phyloP scores from a whole-genome alignment of 2,797 vertebrate genomes.

The Anolis apletophallus region DNA sequence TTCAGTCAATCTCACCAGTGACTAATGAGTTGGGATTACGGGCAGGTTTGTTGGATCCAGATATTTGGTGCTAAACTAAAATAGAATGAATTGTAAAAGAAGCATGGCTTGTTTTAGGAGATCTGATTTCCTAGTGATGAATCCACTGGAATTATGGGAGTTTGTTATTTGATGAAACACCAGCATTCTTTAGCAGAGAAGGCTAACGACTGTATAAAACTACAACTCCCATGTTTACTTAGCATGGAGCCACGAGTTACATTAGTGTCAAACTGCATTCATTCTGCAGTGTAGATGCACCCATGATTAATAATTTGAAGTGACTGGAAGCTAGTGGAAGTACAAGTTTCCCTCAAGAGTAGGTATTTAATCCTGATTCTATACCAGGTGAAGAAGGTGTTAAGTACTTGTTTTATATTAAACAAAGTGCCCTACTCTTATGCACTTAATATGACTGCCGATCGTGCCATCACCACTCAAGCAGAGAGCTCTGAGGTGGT shows the following conservation, averaged over 20 bases:
- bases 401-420: not conserved
- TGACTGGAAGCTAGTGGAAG: not conserved
- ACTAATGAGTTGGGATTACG: not conserved
- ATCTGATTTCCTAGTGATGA: not conserved
- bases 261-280: too few species aligned
- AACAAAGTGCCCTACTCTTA: not conserved
- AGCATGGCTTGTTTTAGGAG: not conserved
- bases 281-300: too few species aligned
- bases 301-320: not conserved
- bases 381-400: not conserved
- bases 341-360: not conserved
- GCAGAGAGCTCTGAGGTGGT: too few species aligned
- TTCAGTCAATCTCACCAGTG: not conserved
- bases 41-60: not conserved
- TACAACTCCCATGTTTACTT: too few species aligned
- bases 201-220: too few species aligned
- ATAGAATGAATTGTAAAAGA: not conserved
- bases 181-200: too few species aligned
- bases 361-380: conserved; percentile 4
- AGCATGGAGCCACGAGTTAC: too few species aligned
- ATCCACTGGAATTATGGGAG: not conserved
- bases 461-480: too few species aligned
- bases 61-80: not conserved
- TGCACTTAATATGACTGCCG: not conserved
- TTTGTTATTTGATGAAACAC: too few species aligned